These are phyloP conservation scores for Napeogenes sylphis DNA, from an alignment of 2,888 invertebrate genomes.

Conservation along the genomic window DNA sequence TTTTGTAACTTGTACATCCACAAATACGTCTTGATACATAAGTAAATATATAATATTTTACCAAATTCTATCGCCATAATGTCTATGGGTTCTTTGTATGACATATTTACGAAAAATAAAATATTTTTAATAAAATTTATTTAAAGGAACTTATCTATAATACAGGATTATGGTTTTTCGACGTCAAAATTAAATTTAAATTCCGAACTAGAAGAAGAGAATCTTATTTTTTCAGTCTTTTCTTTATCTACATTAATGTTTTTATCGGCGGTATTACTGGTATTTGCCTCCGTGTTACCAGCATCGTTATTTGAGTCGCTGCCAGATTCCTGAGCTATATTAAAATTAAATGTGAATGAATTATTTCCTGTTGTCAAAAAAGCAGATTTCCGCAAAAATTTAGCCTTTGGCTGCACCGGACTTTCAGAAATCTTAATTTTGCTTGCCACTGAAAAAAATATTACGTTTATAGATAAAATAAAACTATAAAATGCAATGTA, in stretches of 20 bases:
- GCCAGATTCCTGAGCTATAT: slow-evolving; percentile 48
- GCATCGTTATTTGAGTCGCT: slow-evolving; percentile 33
- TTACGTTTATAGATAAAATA: slow-evolving; percentile 16
- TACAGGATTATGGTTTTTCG: slow-evolving; percentile 37
- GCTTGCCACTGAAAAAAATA: slow-evolving; percentile 69
- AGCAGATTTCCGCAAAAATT: slow-evolving; percentile 83
- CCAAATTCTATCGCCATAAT: neutral
- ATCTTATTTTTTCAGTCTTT: slow-evolving; percentile 50
- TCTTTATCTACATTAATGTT: slow-evolving; percentile 19
- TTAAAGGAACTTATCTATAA: slow-evolving; percentile 7
- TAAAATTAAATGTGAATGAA: slow-evolving; percentile 76
- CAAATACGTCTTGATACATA: too few relatives aligned
- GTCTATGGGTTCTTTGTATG: neutral
- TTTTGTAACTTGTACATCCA: neutral
- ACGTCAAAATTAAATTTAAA: slow-evolving; percentile 83
- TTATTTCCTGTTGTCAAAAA: slow-evolving; percentile 71
- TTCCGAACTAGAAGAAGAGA: slow-evolving; percentile 67
- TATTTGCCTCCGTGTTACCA: slow-evolving; percentile 31
- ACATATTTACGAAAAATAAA: neutral
- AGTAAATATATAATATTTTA: too few relatives aligned
- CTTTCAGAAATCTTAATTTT: slow-evolving; percentile 77
- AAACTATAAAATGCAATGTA: slow-evolving; percentile 10
- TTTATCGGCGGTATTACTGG: slow-evolving; percentile 19
- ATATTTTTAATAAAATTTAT: slow-evolving; percentile 15
- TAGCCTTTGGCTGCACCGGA: slow-evolving; percentile 77